phyloP scores from a whole-genome alignment of 2,113 vertebrate species.

The Lichenostomus cassidix region DNA sequence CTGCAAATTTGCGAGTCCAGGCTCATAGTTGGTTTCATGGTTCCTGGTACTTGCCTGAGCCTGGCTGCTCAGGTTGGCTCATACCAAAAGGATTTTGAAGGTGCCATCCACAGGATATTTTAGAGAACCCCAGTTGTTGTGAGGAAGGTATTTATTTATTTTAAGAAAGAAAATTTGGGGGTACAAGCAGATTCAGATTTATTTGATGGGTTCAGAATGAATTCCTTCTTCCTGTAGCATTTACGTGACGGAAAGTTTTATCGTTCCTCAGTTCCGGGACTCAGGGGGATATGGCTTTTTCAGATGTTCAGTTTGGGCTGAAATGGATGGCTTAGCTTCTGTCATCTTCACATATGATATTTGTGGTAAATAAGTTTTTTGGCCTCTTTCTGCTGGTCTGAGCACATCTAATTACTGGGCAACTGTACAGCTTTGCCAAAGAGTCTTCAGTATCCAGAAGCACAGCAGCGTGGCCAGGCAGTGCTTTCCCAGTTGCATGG shows the following conservation, averaged over 20 bases:
- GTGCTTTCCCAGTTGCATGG: background rate
- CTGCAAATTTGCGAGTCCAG: background rate
- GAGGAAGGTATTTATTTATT: background rate
- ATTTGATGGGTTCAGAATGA: background rate
- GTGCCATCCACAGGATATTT: background rate
- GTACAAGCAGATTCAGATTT: background rate
- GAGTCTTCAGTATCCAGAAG: background rate
- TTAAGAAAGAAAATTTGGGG: background rate
- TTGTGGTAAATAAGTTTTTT: background rate
- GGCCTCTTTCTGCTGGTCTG: background rate
- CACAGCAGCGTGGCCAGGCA: fast-evolving
- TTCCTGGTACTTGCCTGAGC: background rate
- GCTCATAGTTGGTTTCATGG: background rate
- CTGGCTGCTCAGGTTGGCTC: background rate
- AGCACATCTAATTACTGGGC: background rate
- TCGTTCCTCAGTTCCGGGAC: background rate
- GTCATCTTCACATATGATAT: background rate
- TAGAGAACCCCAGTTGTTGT: background rate
- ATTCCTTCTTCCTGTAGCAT: background rate
- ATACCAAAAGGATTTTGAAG: background rate
- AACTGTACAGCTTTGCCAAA: background rate
- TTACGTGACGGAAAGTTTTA: background rate
- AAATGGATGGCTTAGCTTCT: background rate
- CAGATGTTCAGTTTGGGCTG: background rate
- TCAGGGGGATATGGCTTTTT: background rate